Base-by-base conservation (phyloP, 2,113 vertebrate species). In the Gila orcuttii region DNA sequence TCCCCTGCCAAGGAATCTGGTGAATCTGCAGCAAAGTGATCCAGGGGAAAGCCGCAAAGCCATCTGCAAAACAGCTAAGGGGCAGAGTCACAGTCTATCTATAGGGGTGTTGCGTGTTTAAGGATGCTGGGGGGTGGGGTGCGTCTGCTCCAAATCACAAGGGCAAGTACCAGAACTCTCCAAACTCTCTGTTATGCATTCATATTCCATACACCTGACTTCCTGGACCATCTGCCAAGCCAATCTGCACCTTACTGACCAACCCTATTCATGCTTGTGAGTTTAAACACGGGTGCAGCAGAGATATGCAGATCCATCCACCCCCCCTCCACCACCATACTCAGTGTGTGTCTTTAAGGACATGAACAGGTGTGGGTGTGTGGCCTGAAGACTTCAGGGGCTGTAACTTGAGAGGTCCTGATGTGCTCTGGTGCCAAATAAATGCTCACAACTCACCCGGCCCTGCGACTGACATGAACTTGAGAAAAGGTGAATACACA, bases 41-140 rank as follows among this genome's bases (percentile, higher is more conserved):
- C 93, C 92, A 88, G 55, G 84, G 3, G 76, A 89, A 93, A 93
- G 95, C 92, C 93, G 93, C 57, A 84, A 21, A 91, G 91, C 91
- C 95, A 95, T 95, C 92, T 96, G 92, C 93, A 95, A 93, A 92
- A 95, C 92, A 93, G 93, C 93, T 94, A 94, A 84, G 89, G 87
- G 93, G 73, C 86, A 93, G 66, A 93, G 93, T 91, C 94, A 94
- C 76, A 92, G 87, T 90, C 95, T 97, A 96, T 96, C 94, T 96
- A 95, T 94, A 96, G 95, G 95, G 80, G 86, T 25, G 42, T 55
- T 83, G 91, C 84, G 57, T 88, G 89, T 90, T 85, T 90, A 90
- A 90, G 84, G 79, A 83, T 87, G 85, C 31, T 90, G 90, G 17
- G 45, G 45, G 81, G 85, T 87, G 89, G 87, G 89, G 90, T 89